Conservation (phyloP, 2,888 invertebrate genomes). For the Matsumyia berberina region DNA sequence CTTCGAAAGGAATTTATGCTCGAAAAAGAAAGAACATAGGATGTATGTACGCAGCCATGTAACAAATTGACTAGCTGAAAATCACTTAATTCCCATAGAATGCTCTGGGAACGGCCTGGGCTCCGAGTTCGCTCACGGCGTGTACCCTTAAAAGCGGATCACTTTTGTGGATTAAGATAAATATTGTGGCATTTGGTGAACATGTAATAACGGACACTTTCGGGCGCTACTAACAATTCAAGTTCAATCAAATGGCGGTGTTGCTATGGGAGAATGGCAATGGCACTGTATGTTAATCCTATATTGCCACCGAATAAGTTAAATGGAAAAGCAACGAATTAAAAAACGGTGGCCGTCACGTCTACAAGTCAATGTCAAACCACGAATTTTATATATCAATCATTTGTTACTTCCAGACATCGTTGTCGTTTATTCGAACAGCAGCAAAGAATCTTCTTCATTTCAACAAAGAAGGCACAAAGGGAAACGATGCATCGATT, state of each 20-base stretch:
- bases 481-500: conserved; percentile 1
- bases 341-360: conserved; percentile 8
- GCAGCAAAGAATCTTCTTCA: conserved; percentile 10
- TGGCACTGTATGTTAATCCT: not conserved
- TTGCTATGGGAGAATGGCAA: not conserved
- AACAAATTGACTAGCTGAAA: conserved; percentile 10
- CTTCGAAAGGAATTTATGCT: conserved; percentile 7
- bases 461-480: conserved; percentile 17
- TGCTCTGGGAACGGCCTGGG: not conserved
- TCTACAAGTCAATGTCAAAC: conserved; percentile 21
- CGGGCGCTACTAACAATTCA: not conserved
- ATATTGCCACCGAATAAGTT: conserved; percentile 5
- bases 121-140: not conserved
- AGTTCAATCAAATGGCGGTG: conserved; percentile 8
- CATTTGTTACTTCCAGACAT: conserved; percentile 9
- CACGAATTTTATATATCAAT: conserved; percentile 28
- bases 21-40: not conserved
- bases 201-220: conserved; percentile 4
- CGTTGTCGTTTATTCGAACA: not conserved
- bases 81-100: conserved; percentile 23
- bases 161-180: conserved; percentile 1
- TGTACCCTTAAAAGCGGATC: not conserved
- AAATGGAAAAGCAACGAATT: not conserved
- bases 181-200: conserved; percentile 3
- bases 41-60: not conserved